Percentiles rank a stretch among this genome's conserved stretches.
Conservation (phyloP, 2,797 vertebrate genomes). For the Atherinosoma microstoma region DNA sequence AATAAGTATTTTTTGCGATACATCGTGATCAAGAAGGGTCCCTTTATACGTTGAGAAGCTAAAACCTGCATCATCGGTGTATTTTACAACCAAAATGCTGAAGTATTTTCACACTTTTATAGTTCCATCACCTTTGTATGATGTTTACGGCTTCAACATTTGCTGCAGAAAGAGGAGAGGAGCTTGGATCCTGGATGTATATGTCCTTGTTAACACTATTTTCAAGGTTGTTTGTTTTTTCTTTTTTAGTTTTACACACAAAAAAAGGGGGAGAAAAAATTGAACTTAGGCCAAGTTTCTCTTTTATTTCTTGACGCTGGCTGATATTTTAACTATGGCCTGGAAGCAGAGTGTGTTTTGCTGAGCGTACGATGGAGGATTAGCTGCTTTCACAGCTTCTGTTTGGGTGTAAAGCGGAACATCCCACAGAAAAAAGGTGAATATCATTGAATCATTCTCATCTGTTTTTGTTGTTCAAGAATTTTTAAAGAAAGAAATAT, state of each 20-base stretch:
- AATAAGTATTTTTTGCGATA: conserved; percentile 30
- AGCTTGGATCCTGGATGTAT: conserved; percentile 35
- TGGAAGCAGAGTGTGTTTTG: conserved; percentile 55
- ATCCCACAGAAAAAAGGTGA: conserved; percentile 10
- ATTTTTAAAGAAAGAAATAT: no score
- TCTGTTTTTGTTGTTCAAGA: background rate
- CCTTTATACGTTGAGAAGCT: conserved; percentile 61
- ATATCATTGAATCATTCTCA: background rate
- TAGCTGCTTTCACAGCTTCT: conserved; percentile 11
- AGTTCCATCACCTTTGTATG: conserved; percentile 69
- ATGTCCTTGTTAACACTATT: conserved; percentile 61
- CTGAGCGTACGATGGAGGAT: background rate
- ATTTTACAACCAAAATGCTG: conserved; percentile 78
- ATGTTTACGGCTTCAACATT: conserved; percentile 77
- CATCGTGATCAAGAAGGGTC: conserved; percentile 45
- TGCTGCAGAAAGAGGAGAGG: conserved; percentile 51
- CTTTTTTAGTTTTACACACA: conserved; percentile 14
- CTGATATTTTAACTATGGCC: conserved; percentile 34
- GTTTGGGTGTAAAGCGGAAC: conserved; percentile 1
- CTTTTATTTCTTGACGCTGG: conserved; percentile 27
- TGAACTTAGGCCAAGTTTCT: conserved; percentile 7
- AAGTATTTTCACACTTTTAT: conserved; percentile 78
- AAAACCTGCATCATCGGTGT: conserved; percentile 54
- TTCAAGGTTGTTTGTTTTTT: conserved; percentile 19
- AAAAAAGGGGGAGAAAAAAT: conserved; percentile 18